These are phyloP conservation scores for Propsilocerus akamusi DNA, from an alignment of 1,140 invertebrate genomes.

Conservation along the genomic window DNA sequence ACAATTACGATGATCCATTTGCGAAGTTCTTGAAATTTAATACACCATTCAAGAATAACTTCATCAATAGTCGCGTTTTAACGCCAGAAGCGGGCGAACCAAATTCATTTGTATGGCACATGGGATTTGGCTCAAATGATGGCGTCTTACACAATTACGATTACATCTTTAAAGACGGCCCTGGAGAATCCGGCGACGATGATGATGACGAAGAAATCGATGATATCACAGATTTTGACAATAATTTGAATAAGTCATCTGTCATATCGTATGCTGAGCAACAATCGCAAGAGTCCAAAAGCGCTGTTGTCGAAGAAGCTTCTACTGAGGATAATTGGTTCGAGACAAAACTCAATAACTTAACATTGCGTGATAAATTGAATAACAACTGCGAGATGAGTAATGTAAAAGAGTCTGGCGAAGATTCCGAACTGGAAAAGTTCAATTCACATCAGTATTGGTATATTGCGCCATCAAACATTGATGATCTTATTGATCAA, in stretches of 20 bases:
- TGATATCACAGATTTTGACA: slow-evolving; percentile 1
- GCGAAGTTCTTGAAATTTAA: not conserved
- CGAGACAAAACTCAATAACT: not conserved
- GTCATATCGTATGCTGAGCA: not conserved
- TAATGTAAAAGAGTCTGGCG: not conserved
- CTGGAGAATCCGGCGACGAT: not conserved
- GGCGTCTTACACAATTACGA: not conserved
- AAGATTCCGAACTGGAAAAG: not conserved
- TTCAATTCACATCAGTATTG: slow-evolving; percentile 6
- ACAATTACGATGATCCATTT: not conserved
- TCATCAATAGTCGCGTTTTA: not conserved
- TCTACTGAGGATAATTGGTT: not conserved
- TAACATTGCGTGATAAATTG: not conserved
- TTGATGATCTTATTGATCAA: not conserved
- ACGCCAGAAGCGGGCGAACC: not conserved
- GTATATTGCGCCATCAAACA: slow-evolving; percentile 1
- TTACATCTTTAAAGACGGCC: not conserved
- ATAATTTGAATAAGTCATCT: slow-evolving; percentile 4
- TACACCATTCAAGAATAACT: slow-evolving; percentile 1
- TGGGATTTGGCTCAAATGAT: not conserved
- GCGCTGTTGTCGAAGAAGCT: not conserved
- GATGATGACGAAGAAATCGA: not conserved
- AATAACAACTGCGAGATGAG: not conserved
- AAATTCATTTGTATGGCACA: not conserved
- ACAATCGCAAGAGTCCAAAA: not conserved